phyloP scores from a whole-genome alignment of 2,888 invertebrate genomes.

The Zele albiditarsus region DNA sequence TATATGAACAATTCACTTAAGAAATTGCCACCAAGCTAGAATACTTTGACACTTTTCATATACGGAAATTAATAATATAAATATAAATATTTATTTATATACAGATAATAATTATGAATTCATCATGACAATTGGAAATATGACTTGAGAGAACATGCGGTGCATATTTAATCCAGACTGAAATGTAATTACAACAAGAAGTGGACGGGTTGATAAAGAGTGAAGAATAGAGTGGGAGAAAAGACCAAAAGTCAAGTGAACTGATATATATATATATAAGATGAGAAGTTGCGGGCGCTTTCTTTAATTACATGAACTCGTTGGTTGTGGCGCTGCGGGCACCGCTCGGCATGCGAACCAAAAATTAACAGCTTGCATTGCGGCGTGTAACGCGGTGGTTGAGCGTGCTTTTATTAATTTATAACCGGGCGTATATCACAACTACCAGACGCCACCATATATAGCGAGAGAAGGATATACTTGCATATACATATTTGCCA shows the following conservation, averaged over 20 bases:
- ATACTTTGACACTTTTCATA: background rate
- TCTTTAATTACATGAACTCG: slow-evolving; percentile 64
- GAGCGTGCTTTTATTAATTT: slow-evolving; percentile 68
- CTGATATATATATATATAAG: slow-evolving; percentile 31
- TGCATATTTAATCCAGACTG: slow-evolving; percentile 26
- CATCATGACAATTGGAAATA: slow-evolving; percentile 12
- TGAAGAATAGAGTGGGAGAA: slow-evolving; percentile 4
- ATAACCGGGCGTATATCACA: slow-evolving; percentile 65
- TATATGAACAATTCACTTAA: too few relatives aligned
- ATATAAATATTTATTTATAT: background rate
- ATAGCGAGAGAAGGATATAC: slow-evolving; percentile 38
- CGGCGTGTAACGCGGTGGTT: slow-evolving; percentile 56
- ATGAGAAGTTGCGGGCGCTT: slow-evolving; percentile 49
- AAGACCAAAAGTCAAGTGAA: slow-evolving; percentile 9
- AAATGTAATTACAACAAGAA: slow-evolving; percentile 13
- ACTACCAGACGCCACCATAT: slow-evolving; percentile 43
- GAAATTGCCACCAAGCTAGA: too few relatives aligned
- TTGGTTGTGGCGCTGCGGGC: slow-evolving; percentile 34
- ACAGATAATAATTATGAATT: slow-evolving; percentile 1
- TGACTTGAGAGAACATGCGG: background rate
- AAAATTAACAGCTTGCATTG: slow-evolving; percentile 45
- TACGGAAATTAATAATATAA: too few relatives aligned
- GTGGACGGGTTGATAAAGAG: background rate
- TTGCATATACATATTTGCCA: slow-evolving; percentile 12
- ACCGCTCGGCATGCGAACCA: slow-evolving; percentile 27